These are phyloP conservation scores for Serranus cabrilla DNA, from an alignment of 2,797 vertebrate genomes.

Conservation along the genomic window DNA sequence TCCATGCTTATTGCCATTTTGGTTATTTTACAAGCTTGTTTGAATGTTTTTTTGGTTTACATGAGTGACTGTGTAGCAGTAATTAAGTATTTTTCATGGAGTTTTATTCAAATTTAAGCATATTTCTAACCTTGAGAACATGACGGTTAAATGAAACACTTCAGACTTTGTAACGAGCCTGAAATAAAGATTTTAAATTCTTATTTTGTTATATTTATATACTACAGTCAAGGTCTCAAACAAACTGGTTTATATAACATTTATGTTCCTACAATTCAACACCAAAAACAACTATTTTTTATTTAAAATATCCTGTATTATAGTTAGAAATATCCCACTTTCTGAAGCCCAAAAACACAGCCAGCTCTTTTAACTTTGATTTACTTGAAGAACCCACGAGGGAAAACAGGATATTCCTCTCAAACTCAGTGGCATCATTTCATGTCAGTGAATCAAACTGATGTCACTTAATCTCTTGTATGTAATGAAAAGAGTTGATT, in stretches of 20 bases:
- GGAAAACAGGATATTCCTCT: conserved; percentile 17
- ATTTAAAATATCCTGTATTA: background rate
- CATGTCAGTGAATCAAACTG: conserved; percentile 1
- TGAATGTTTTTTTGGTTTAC: too few relatives aligned
- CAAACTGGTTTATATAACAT: background rate
- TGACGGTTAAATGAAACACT: too few relatives aligned
- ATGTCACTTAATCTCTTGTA: conserved; percentile 36
- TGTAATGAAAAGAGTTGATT: conserved; percentile 32
- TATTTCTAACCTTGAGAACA: too few relatives aligned
- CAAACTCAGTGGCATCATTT: conserved; percentile 2
- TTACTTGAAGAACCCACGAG: conserved; percentile 16
- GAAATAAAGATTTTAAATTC: too few relatives aligned
- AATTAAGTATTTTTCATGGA: too few relatives aligned
- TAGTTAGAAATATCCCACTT: background rate
- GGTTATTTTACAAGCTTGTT: too few relatives aligned
- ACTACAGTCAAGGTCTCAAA: background rate
- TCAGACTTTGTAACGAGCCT: too few relatives aligned
- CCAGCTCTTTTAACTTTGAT: background rate
- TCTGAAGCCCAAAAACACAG: conserved; percentile 16
- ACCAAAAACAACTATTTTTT: background rate
- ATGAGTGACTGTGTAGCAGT: too few relatives aligned
- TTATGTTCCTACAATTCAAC: background rate
- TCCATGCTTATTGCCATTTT: too few relatives aligned
- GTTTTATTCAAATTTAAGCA: too few relatives aligned
- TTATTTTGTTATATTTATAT: too few relatives aligned